Percentiles rank a stretch among this genome's conserved stretches.
Conservation (phyloP, 2,113 vertebrate genomes). For the Phoenicopterus ruber region DNA sequence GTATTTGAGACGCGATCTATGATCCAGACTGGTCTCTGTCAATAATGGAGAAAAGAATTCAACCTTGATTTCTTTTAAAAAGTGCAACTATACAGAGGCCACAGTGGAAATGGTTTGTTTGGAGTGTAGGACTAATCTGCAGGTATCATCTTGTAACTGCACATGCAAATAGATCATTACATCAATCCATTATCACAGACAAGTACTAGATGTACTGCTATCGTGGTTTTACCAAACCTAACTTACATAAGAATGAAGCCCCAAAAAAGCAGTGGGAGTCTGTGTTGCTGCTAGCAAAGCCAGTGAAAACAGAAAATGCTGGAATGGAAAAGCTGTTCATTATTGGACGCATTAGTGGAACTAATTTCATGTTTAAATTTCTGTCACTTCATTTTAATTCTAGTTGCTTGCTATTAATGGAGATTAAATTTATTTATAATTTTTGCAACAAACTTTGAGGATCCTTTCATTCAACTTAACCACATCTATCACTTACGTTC, state of each 20-base stretch:
- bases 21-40: neutral
- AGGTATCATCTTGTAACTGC: neutral
- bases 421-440: neutral
- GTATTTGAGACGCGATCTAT: accelerated
- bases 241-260: neutral
- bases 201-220: accelerated
- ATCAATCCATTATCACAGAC: neutral
- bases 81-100: neutral
- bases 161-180: neutral
- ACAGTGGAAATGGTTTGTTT: neutral
- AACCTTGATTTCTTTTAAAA: neutral
- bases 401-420: constrained; percentile 5
- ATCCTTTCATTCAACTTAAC: constrained; percentile 30
- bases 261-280: neutral
- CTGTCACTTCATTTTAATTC: constrained; percentile 15
- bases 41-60: neutral
- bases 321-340: neutral
- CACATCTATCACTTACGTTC: constrained; percentile 16
- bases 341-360: neutral
- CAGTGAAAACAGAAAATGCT: neutral
- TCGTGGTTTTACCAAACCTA: neutral
- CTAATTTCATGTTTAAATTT: constrained; percentile 19
- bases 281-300: neutral
- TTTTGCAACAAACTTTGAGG: neutral
- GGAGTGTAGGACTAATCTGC: neutral